Evolutionary conservation across 2,888 invertebrate species (phyloP).

Genomic region (Agelastica alni): DNA sequence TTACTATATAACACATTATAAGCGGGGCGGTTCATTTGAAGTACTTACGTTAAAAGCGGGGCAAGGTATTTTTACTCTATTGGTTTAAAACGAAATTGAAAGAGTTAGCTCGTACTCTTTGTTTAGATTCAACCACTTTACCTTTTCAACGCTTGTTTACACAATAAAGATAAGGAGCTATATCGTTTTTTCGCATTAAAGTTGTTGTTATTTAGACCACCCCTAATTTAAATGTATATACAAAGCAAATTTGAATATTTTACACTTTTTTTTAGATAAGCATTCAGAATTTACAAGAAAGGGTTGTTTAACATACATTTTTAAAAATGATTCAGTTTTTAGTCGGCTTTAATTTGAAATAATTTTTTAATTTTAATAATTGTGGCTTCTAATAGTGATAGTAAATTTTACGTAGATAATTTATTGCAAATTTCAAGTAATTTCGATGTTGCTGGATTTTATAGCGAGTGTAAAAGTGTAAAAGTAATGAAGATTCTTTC

Average conservation of each 20-base stretch:
- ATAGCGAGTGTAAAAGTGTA: neutral
- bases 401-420: neutral
- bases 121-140: neutral
- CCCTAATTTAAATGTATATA: neutral
- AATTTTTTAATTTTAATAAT: neutral
- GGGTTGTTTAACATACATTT: neutral
- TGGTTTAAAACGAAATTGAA: neutral
- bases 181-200: neutral
- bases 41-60: neutral
- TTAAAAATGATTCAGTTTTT: neutral
- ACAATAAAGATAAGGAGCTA: neutral
- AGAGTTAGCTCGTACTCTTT: neutral
- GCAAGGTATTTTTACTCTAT: neutral
- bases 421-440: no score
- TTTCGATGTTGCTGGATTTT: neutral
- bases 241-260: neutral
- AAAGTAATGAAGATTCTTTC: neutral
- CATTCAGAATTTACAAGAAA: neutral
- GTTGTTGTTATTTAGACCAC: neutral
- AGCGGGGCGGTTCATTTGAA: neutral
- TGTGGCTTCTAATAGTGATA: neutral
- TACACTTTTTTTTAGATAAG: neutral
- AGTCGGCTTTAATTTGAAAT: neutral
- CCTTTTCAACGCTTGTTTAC: neutral
- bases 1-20: neutral